Evolutionary conservation across 2,797 vertebrate species (phyloP), one percentile per base, ranked within the genome.

Genomic region (Microhierax caerulescens): DNA sequence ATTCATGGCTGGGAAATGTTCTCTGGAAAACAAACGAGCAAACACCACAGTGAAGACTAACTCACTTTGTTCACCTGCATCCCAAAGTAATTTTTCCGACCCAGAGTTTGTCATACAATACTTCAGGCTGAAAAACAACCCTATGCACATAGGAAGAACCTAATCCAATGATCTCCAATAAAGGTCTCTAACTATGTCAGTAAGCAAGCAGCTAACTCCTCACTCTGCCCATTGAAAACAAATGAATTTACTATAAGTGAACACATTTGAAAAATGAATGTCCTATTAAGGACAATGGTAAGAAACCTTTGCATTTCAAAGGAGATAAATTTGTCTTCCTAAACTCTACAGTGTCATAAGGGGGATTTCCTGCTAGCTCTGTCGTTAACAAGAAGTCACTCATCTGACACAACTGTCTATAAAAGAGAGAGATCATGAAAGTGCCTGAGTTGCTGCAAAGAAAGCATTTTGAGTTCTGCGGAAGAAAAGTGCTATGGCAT

Each of bases 341-440:
- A 74, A 88, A 90, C 51, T 88, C 56, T 54, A 39, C 17, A 69
- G 15, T 60, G 50, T 78, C 53, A 30, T 10, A 32, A 74, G 19
- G 16, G 22, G 13, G 39, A 77, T 87, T 93, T 95, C 51, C 74
- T 60, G n/a, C 64, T 34, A 68, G n/a, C 39, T 76, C 63, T 94
- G n/a, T 32, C 56, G 48, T 51, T 85, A 72, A 59, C n/a, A 87
- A 73, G 39, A 95, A 90, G 48, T 45, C 53, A 90, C 43, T 95
- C 75, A 75, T 41, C 59, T 90, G 57, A 84, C 63, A 86, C 61
- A 86, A 22, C 60, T 67, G 34, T 54, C 68, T 65, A 20, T 59
- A 73, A 78, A 91, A 77, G 63, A 88, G 45, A 74, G 1, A 0
- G 39, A 43, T 85, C 37, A 22, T 18, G 50, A 48, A 85, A 77